Base-by-base conservation (phyloP, 2,113 vertebrate genomes). In the Crotalus helleri region DNA sequence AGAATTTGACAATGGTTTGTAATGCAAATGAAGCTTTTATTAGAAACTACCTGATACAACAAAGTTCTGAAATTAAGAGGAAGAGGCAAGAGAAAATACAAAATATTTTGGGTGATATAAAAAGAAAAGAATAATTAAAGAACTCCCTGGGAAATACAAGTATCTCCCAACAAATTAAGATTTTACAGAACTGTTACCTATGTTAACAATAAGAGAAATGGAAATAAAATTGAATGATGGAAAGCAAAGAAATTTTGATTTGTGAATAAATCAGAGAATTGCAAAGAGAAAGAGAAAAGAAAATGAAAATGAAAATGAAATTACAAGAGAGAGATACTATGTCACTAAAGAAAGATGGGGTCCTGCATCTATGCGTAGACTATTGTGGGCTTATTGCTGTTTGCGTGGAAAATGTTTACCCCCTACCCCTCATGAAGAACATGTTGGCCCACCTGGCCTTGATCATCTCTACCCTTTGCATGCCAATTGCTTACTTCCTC, bases 311-410 rank as follows among this genome's bases (percentile, higher is more conserved):
- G 61, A n/a, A 29, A 61, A 6, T 69, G 4, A 69, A 33, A 69
- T 69, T n/a, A n/a, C 29, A 69, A 69, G 29, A 69, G 29, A n/a
- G 13, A 69, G 64, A 69, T 69, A 69, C 29, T 2, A 33, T 69
- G 29, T 17, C 12, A 69, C 29, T 69, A 69, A 69, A 69, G 61
- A 69, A 64, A n/a, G 61, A 69, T 33, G 13, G 64, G 0, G 33
- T 5, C n/a, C 13, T 33, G 12, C 0, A 1, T 17, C 2, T 13
- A 69, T 33, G 29, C 0, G 0, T 29, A n/a, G 26, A n/a, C 26
- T 64, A 64, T n/a, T 4, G 0, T 0, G 1, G 3, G 11, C 4
- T n/a, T n/a, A 64, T 13, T 69, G 64, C 4, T 69, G 64, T 69
- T 69, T 69, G 29, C 2, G 0, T 13, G 1, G 5, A 69, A 69